Evolutionary conservation across 2,113 vertebrate genomes (phyloP).

Genomic region (Dasyornis broadbenti): DNA sequence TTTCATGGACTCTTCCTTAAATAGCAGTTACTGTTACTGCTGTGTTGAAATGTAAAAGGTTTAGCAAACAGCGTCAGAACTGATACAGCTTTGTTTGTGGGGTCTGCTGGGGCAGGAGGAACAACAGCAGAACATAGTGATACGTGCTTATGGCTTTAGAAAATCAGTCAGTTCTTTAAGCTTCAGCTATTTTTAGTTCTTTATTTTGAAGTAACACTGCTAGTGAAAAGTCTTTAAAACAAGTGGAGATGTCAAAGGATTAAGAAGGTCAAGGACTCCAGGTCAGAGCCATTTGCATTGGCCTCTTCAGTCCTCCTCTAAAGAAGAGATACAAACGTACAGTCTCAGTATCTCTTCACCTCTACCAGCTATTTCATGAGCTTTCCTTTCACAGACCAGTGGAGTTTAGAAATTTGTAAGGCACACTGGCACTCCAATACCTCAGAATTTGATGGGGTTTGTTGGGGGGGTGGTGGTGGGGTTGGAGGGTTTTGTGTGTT

Average conservation of each 20-base stretch:
- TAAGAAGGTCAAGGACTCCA: background rate
- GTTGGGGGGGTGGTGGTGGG: background rate
- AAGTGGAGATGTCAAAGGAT: background rate
- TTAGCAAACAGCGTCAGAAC: background rate
- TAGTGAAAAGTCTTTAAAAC: background rate
- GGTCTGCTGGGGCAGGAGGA: rapidly evolving
- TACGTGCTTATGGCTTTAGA: background rate
- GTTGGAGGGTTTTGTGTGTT: rapidly evolving
- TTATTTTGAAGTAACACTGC: background rate
- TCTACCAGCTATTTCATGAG: conserved; percentile 2
- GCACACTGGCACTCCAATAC: background rate
- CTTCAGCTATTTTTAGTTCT: background rate
- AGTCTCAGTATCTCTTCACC: background rate
- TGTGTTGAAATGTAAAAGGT: background rate
- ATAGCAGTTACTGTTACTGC: background rate
- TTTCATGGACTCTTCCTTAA: background rate
- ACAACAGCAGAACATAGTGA: background rate
- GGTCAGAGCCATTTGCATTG: background rate
- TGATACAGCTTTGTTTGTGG: background rate
- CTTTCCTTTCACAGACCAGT: conserved; percentile 1
- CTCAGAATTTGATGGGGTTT: conserved; percentile 16
- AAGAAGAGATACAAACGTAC: background rate
- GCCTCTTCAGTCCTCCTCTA: background rate
- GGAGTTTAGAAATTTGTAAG: background rate
- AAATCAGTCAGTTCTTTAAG: background rate